phyloP scores from a whole-genome alignment of 2,113 vertebrate genomes.

The Pelvicachromis taeniatus region DNA sequence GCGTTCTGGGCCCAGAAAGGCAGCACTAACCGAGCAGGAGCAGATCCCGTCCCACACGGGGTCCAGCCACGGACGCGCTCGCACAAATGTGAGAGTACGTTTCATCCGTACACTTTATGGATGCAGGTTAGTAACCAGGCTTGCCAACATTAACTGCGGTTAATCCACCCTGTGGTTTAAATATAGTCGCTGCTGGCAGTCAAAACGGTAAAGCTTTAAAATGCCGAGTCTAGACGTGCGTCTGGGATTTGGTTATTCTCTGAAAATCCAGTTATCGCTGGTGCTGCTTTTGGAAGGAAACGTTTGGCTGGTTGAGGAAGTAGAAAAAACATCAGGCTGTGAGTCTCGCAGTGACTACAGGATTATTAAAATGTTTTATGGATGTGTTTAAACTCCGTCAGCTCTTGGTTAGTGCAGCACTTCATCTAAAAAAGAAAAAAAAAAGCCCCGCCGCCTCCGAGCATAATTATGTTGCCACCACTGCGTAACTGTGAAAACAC shows the following conservation, averaged over 20 bases:
- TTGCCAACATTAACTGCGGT: not conserved
- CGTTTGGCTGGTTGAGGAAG: not conserved
- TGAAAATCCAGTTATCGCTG: not conserved
- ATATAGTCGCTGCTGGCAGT: not conserved
- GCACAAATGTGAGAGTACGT: accelerated
- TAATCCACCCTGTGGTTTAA: not conserved
- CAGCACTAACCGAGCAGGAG: too few relatives aligned
- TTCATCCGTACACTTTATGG: not conserved
- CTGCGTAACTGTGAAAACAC: not conserved
- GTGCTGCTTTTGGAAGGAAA: not conserved
- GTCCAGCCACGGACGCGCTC: not conserved
- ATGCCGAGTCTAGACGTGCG: not conserved
- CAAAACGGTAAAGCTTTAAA: not conserved
- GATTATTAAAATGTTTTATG: not conserved
- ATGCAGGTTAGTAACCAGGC: not conserved
- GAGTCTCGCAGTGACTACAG: not conserved
- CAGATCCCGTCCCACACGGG: not conserved
- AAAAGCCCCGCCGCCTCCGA: not conserved
- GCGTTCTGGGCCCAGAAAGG: too few relatives aligned
- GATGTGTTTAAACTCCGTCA: not conserved
- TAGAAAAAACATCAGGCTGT: not conserved
- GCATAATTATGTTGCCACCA: not conserved
- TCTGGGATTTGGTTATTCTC: not conserved
- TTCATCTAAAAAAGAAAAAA: not conserved
- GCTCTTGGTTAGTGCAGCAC: not conserved